Evolutionary conservation across 1,140 invertebrate genomes (phyloP).

Genomic region (Drosophila ohnishii): DNA sequence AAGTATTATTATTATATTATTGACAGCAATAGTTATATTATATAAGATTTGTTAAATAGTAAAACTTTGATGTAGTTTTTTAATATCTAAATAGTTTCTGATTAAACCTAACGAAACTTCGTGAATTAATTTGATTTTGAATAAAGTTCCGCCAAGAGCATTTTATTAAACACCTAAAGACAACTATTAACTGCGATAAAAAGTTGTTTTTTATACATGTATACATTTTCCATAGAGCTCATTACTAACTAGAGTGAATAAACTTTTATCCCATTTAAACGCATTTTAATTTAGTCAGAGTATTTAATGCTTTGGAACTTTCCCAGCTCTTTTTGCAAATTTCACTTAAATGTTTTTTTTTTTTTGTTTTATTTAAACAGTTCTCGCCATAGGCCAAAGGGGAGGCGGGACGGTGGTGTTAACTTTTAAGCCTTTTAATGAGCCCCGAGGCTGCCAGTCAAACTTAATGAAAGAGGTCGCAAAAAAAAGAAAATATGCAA

Average conservation of each 20-base stretch:
- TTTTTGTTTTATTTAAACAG: constrained; percentile 17
- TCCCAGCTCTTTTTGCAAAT: constrained; percentile 6
- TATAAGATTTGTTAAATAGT: too few species aligned
- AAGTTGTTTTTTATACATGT: background rate
- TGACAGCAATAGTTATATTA: too few species aligned
- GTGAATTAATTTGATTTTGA: background rate
- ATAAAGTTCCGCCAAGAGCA: background rate
- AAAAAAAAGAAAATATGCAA: constrained; percentile 49
- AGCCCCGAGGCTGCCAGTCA: constrained; percentile 44
- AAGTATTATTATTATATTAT: too few species aligned
- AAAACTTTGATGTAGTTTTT: background rate
- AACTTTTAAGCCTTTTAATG: constrained; percentile 76
- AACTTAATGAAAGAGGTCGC: constrained; percentile 67
- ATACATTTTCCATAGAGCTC: background rate
- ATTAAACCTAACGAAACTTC: background rate
- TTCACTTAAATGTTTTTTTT: constrained; percentile 19
- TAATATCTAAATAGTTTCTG: background rate
- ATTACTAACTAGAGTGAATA: background rate
- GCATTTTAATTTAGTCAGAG: constrained; percentile 23
- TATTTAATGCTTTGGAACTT: constrained; percentile 13
- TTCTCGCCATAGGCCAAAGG: constrained; percentile 5
- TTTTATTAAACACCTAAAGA: background rate
- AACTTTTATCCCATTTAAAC: constrained; percentile 22
- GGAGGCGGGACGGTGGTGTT: constrained; percentile 14
- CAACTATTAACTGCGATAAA: background rate